A percentile compares a stretch with the other conserved stretches of the same genome.
phyloP scores from a whole-genome alignment of 2,888 invertebrate species.

The Melinopterus prodromus region DNA sequence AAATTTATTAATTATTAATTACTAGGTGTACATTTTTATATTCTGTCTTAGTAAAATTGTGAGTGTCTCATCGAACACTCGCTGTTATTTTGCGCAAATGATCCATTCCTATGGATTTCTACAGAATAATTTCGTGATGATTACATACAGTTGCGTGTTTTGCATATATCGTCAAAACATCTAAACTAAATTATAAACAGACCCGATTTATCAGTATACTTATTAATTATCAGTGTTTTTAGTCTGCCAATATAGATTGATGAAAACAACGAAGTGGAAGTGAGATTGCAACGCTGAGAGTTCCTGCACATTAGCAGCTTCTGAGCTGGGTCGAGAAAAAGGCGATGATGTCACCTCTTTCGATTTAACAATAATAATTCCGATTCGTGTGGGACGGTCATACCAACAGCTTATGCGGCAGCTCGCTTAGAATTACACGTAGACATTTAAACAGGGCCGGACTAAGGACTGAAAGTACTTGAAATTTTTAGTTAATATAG shows the following conservation, averaged over 20 bases:
- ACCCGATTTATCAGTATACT: neutral
- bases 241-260: neutral
- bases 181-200: neutral
- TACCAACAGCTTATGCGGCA: neutral
- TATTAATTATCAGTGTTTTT: neutral
- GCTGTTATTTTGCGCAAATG: too few relatives aligned
- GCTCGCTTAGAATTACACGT: neutral
- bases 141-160: neutral
- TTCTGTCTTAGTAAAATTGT: too few relatives aligned
- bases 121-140: too few relatives aligned
- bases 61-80: too few relatives aligned
- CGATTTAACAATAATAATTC: conserved; percentile 4
- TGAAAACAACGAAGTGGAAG: neutral
- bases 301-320: neutral
- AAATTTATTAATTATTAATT: too few relatives aligned
- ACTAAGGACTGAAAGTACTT: neutral
- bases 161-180: neutral
- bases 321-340: neutral
- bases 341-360: neutral
- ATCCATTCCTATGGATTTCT: too few relatives aligned
- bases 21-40: too few relatives aligned
- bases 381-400: neutral
- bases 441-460: neutral
- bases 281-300: conserved; percentile 4
- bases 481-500: too few relatives aligned